Conservation (phyloP, 2,797 vertebrate species). For the Tragelaphus eurycerus region DNA sequence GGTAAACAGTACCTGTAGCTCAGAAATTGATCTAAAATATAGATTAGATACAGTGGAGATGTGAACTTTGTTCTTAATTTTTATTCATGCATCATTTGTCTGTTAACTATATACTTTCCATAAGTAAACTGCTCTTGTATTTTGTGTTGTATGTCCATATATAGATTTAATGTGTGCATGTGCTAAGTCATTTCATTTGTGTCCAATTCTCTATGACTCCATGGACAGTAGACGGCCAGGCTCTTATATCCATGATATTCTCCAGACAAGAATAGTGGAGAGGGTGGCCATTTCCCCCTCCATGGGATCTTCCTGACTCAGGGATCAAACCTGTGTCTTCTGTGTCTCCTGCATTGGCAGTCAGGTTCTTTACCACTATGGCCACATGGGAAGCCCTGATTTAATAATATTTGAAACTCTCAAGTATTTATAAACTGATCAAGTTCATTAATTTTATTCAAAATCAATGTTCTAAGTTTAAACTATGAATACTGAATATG, state of each 20-base stretch:
- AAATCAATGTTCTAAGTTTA: not conserved
- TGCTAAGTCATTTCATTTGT: not conserved
- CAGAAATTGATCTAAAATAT: not conserved
- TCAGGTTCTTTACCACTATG: not conserved
- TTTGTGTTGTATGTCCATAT: not conserved
- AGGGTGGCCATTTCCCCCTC: not conserved
- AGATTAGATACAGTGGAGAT: not conserved
- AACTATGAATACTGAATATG: not conserved
- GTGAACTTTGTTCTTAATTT: not conserved
- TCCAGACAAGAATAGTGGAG: not conserved
- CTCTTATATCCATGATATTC: not conserved
- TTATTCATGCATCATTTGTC: not conserved
- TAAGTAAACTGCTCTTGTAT: not conserved
- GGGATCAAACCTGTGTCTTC: not conserved
- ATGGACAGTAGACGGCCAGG: not conserved
- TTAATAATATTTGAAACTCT: not conserved
- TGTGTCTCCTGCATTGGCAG: not conserved
- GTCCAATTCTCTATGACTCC: not conserved
- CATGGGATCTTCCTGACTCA: not conserved
- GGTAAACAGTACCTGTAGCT: not conserved
- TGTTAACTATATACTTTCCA: not conserved
- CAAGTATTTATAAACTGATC: not conserved
- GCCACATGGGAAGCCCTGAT: not conserved
- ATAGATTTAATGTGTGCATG: not conserved
- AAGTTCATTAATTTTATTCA: not conserved